These are phyloP conservation scores for Dryomyza anilis DNA, from an alignment of 2,888 invertebrate genomes.

Conservation along the genomic window DNA sequence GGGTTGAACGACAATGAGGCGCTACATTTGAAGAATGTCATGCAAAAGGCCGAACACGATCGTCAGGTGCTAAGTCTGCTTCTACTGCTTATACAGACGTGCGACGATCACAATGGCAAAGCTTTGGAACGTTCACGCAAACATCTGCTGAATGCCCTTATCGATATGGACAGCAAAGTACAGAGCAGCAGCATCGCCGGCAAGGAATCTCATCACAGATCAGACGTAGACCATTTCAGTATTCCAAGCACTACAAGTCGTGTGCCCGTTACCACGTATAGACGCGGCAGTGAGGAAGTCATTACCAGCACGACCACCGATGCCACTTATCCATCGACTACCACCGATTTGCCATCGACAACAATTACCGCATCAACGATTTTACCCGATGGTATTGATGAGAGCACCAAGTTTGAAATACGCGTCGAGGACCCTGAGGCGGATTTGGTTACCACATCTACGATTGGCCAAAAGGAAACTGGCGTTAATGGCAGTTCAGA, in stretches of 20 bases:
- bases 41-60: slow-evolving; percentile 81
- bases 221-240: neutral
- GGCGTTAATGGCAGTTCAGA: slow-evolving; percentile 65
- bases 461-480: slow-evolving; percentile 38
- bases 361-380: slow-evolving; percentile 31
- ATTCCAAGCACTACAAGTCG: slow-evolving; percentile 35
- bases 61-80: slow-evolving; percentile 76
- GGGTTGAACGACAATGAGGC: slow-evolving; percentile 77
- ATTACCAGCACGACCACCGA: slow-evolving; percentile 45
- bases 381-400: slow-evolving; percentile 45
- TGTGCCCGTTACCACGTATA: slow-evolving; percentile 47
- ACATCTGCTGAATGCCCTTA: slow-evolving; percentile 71
- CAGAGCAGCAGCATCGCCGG: slow-evolving; percentile 40
- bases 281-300: slow-evolving; percentile 50
- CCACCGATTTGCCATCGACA: slow-evolving; percentile 41
- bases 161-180: slow-evolving; percentile 66
- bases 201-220: slow-evolving; percentile 38
- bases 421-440: slow-evolving; percentile 55
- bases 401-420: slow-evolving; percentile 59
- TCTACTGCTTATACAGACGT: slow-evolving; percentile 77
- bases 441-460: slow-evolving; percentile 32
- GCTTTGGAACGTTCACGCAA: slow-evolving; percentile 74
- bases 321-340: slow-evolving; percentile 41
- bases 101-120: slow-evolving; percentile 73
- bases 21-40: slow-evolving; percentile 76